Evolutionary conservation across 1,140 invertebrate species (phyloP).

Genomic region (Carposina sasakii): DNA sequence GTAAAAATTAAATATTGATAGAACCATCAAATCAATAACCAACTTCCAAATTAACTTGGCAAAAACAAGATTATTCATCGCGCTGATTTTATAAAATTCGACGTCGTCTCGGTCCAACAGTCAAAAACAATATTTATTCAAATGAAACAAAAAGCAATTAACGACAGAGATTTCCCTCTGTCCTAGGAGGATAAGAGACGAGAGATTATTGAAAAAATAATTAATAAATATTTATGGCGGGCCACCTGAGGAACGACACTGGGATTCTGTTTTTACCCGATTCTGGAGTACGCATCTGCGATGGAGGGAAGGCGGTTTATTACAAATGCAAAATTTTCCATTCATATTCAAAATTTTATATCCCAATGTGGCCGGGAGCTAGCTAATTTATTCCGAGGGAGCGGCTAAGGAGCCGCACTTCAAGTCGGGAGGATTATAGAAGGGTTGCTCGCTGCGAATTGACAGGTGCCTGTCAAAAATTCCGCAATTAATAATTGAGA

Average conservation of each 20-base stretch:
- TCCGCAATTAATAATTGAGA: constrained; percentile 71
- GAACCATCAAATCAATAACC: too few species aligned
- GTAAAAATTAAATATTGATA: too few species aligned
- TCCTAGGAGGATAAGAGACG: constrained; percentile 59
- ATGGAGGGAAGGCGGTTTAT: constrained; percentile 74
- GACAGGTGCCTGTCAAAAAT: constrained; percentile 71
- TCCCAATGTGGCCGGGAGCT: constrained; percentile 76
- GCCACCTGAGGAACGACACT: constrained; percentile 65
- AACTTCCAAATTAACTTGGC: constrained; percentile 52
- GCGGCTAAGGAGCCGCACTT: constrained; percentile 56
- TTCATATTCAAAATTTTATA: constrained; percentile 93
- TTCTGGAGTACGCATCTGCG: constrained; percentile 58
- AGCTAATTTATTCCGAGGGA: constrained; percentile 78
- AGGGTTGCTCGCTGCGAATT: constrained; percentile 65
- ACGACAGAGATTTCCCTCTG: constrained; percentile 65
- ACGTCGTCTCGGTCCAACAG: constrained; percentile 57
- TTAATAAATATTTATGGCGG: constrained; percentile 72
- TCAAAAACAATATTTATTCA: constrained; percentile 73
- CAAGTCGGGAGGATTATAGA: constrained; percentile 65
- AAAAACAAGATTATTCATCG: constrained; percentile 61
- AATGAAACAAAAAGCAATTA: constrained; percentile 73
- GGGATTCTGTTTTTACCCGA: constrained; percentile 59
- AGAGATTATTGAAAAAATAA: constrained; percentile 73
- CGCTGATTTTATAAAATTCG: constrained; percentile 56
- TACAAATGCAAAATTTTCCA: constrained; percentile 88